phyloP scores from a whole-genome alignment of 2,888 invertebrate genomes.

The Chrysina gloriosa region DNA sequence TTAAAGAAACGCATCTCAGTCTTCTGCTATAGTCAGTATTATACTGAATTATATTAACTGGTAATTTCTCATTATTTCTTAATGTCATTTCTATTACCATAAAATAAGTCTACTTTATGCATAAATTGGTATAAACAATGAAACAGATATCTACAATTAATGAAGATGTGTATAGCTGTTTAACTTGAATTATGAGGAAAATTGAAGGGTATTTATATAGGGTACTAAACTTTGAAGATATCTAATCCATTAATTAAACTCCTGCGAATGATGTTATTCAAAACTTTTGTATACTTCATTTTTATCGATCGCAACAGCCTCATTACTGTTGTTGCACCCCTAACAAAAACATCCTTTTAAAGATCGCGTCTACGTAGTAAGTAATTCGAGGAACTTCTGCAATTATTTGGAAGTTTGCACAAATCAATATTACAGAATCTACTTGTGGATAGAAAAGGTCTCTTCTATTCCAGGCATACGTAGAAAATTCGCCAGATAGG shows the following conservation, averaged over 20 bases:
- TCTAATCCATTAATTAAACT: conserved; percentile 24
- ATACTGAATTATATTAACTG: no score
- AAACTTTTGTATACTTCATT: conserved; percentile 12
- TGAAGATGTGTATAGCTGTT: no score
- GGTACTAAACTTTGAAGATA: background rate
- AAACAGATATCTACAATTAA: no score
- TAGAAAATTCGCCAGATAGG: conserved; percentile 7
- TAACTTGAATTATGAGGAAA: no score
- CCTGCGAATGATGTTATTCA: conserved; percentile 6
- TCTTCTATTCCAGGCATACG: background rate
- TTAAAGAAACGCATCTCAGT: no score
- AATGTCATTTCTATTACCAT: no score
- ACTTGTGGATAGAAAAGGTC: background rate
- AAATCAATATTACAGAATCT: conserved; percentile 29
- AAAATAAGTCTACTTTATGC: no score
- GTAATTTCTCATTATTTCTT: no score
- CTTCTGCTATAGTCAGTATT: no score
- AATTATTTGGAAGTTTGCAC: background rate
- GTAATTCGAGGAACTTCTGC: background rate
- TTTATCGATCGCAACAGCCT: background rate
- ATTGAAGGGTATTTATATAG: background rate
- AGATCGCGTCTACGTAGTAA: background rate
- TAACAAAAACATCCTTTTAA: conserved; percentile 1
- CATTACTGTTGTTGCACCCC: background rate
- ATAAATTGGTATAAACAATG: no score